A percentile compares a stretch with the other conserved stretches of the same genome.
Conservation (phyloP, 2,888 invertebrate species). For the Dryobotodes eremita region DNA sequence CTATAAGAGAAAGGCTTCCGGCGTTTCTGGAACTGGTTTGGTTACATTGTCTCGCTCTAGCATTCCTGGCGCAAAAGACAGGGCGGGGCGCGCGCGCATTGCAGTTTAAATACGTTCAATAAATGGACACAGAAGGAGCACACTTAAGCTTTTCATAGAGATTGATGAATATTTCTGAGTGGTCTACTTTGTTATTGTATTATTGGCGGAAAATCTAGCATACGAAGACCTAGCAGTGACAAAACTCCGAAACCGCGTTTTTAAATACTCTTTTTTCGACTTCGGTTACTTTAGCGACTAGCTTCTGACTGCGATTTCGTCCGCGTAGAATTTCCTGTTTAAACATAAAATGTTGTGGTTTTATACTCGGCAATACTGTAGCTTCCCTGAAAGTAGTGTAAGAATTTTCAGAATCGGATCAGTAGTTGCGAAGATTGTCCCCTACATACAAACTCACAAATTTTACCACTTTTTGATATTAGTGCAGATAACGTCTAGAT, state of each 20-base stretch:
- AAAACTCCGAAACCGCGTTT: background rate
- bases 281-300: background rate
- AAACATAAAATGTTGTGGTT: background rate
- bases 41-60: constrained; percentile 71
- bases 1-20: constrained; percentile 84
- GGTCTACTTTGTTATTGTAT: background rate
- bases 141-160: background rate
- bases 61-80: constrained; percentile 74
- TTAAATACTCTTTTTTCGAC: background rate
- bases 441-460: background rate
- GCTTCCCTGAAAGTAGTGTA: background rate
- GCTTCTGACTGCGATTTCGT: background rate
- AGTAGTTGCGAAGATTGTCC: background rate
- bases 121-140: constrained; percentile 38
- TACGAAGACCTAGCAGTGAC: too few species aligned
- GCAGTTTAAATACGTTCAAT: constrained; percentile 61
- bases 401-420: background rate
- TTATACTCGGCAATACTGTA: background rate
- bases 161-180: background rate
- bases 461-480: background rate
- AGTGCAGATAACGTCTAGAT: too few species aligned
- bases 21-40: constrained; percentile 81
- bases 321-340: background rate
- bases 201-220: background rate
- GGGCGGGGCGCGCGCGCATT: constrained; percentile 70